Evolutionary conservation across 37 sponge, comb jelly and placozoan species (phyloP).

Genomic region (Ephydatia muelleri): DNA sequence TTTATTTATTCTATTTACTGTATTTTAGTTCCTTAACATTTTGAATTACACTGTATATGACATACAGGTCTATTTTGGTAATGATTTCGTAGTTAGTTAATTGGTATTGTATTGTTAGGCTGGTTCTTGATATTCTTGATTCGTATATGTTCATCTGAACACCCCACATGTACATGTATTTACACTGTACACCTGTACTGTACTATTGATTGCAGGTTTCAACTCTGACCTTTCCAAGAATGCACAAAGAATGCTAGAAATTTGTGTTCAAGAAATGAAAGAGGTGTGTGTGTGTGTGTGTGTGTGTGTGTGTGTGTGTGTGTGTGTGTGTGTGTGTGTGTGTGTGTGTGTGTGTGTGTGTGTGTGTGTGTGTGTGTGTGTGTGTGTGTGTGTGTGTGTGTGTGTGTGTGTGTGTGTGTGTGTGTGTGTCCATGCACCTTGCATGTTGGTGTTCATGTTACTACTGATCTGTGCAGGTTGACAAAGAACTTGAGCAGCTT

Average conservation of each 20-base stretch:
- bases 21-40: too few species aligned
- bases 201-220: constrained; percentile 41
- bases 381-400: constrained; percentile 4
- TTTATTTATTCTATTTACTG: too few species aligned
- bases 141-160: neutral
- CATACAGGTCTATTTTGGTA: too few species aligned
- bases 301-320: too few species aligned
- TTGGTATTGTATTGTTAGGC: neutral
- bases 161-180: too few species aligned
- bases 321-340: too few species aligned
- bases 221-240: constrained; percentile 63
- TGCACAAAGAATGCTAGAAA: constrained; percentile 71
- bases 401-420: neutral
- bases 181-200: constrained; percentile 1
- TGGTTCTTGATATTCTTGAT: neutral
- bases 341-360: too few species aligned
- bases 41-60: too few species aligned
- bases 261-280: constrained; percentile 71
- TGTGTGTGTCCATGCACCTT: neutral
- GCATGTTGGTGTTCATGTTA: neutral
- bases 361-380: neutral
- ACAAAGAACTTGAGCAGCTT: constrained; percentile 74
- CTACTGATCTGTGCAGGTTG: constrained; percentile 15
- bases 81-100: too few species aligned
- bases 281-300: constrained; percentile 25